Conservation (phyloP, 2,113 vertebrate species). For the Ptilonorhynchus violaceus region DNA sequence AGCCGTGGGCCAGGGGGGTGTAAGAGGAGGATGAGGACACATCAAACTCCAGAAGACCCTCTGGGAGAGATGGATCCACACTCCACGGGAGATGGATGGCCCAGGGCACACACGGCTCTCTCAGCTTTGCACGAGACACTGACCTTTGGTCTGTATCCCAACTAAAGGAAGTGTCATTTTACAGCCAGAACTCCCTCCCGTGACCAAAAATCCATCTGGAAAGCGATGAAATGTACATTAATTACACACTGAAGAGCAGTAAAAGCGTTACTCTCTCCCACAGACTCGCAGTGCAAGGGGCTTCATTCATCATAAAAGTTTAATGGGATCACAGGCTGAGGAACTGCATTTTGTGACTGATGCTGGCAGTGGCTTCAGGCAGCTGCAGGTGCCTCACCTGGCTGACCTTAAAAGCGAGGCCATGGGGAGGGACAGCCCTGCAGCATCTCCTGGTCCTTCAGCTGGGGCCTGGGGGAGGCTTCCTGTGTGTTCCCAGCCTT, state of each 20-base stretch:
- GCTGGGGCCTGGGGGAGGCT: neutral
- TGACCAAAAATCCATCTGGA: neutral
- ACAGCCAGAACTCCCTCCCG: neutral
- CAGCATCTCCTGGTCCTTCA: neutral
- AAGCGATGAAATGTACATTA: constrained; percentile 8
- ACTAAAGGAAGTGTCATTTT: neutral
- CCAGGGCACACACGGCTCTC: rapidly evolving
- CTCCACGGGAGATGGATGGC: too few relatives aligned
- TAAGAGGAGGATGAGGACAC: neutral
- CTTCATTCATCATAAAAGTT: neutral
- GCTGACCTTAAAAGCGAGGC: neutral
- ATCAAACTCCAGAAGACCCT: neutral
- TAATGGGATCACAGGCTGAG: neutral
- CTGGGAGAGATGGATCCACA: neutral
- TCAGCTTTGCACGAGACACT: neutral
- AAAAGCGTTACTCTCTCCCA: neutral
- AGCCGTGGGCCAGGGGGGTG: rapidly evolving
- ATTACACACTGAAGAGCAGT: neutral
- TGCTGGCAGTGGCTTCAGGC: neutral
- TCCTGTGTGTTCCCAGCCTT: neutral
- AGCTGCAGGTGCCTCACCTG: neutral
- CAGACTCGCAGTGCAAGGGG: neutral
- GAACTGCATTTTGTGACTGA: neutral
- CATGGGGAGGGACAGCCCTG: neutral
- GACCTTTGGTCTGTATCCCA: neutral